Conservation (phyloP, 1,140 invertebrate genomes). For the Tachypleus tridentatus region DNA sequence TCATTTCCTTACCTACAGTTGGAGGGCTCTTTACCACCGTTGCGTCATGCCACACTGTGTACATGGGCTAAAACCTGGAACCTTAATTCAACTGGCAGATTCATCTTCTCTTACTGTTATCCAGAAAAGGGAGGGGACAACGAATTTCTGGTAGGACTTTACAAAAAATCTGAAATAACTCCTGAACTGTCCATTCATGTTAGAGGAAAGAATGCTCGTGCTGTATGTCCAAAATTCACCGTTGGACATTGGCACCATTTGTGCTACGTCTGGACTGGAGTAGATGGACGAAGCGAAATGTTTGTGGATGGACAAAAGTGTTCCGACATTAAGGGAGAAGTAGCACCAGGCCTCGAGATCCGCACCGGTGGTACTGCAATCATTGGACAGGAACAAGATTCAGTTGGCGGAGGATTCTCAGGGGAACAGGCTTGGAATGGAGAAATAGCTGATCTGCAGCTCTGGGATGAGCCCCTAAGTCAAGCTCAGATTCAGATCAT, state of each 20-base stretch:
- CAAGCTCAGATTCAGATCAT: neutral
- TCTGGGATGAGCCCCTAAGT: neutral
- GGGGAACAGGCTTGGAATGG: neutral
- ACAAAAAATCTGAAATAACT: too few species aligned
- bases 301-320: neutral
- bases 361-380: neutral
- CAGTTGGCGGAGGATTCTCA: neutral
- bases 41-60: too few species aligned
- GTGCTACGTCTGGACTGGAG: neutral
- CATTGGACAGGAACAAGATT: neutral
- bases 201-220: too few species aligned
- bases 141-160: too few species aligned
- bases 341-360: neutral
- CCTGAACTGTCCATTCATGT: too few species aligned
- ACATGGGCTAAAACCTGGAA: too few species aligned
- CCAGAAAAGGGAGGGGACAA: too few species aligned
- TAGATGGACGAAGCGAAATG: neutral
- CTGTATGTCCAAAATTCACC: too few species aligned
- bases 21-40: too few species aligned
- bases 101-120: too few species aligned
- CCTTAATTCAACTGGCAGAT: too few species aligned
- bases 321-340: neutral
- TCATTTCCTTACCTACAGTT: too few species aligned
- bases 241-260: neutral
- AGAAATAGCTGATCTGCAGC: neutral